Base-by-base conservation (phyloP, 37 sponge, comb jelly and placozoan genomes). In the Dysidea cf. avara region DNA sequence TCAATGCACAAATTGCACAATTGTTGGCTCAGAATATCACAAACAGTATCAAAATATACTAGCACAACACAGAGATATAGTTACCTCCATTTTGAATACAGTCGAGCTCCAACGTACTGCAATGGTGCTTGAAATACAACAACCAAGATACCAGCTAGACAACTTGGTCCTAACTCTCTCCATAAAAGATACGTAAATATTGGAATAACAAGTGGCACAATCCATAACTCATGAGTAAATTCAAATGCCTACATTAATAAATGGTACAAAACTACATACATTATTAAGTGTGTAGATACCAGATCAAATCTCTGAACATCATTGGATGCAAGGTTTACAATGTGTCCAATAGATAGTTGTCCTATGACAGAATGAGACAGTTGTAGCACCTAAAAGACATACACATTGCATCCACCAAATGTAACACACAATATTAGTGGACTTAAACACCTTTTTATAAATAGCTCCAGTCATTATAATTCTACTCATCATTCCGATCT, bases 281-380 rank as follows among this genome's bases (percentile, higher is more conserved):
- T 90, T 86, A 72, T 75, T 84, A 33, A 82, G 76, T 6, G 81
- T n/a, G n/a, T n/a, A n/a, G n/a, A n/a, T 81, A 2, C n/a, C n/a
- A n/a, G n/a, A n/a, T n/a, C n/a, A n/a, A n/a, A n/a, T n/a, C n/a
- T n/a, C n/a, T n/a, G n/a, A n/a, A n/a, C n/a, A n/a, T n/a, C n/a
- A n/a, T n/a, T n/a, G n/a, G n/a, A n/a, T n/a, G n/a, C n/a, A n/a
- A 90, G 72, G 62, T 90, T 90, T 26, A 90, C 66, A 4, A 90
- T 53, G 56, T 79, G 86, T 24, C 90, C 90, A 39, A 53, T 69
- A 36, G 90, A 59, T 1, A 79, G 24, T 61, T 71, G 33, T 14
- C 72, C 66, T 18, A 90, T 47, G 21, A 81, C 68, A 13, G 39
- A 61, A 40, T 80, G 81, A 76, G 61, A 76, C 46, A 90, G 56